Evolutionary conservation across 2,888 invertebrate species (phyloP), one percentile per base, ranked within the genome.

Genomic region (Aphidius colemani): DNA sequence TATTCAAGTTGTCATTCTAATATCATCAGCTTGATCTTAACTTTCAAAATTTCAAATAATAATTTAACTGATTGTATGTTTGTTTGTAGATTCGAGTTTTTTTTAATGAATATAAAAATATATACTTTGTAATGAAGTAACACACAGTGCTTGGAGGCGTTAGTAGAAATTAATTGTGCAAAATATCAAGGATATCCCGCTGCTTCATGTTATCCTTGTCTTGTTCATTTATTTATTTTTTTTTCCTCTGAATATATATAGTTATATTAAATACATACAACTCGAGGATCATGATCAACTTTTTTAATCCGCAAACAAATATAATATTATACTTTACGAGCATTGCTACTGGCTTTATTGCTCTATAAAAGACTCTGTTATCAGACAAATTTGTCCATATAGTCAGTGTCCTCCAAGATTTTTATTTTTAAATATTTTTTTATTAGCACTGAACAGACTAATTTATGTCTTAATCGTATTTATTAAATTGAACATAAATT

Each of bases 51-150:
- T 48, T 48, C 5, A 7, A 53, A 41, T 53, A 40, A 46, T 45
- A 44, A 53, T 13, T 9, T 30, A 39, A 53, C 10, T 46, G 43
- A 18, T 51, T 39, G 45, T 55, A 39, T 57, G n/a, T 58, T 56
- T 43, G 46, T 41, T 57, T 57, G 18, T 58, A 39, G n/a, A 45
- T 11, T 6, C n/a, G 48, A 59, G 60, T 57, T 66, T 30, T 30
- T 30, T 30, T 30, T 30, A 30, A 30, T 30, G 30, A 30, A 30
- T 30, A 30, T 30, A 30, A 30, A 30, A 30, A 30, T 30, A 5
- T 73, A 30, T 69, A 69, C 66, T 70, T 67, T 71, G 61, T 71
- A 72, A 74, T 74, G 71, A 73, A 74, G 72, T 74, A 70, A 70
- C 70, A 70, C 61, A 67, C 65, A 49, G 57, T 2, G 30, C 30